phyloP scores from a whole-genome alignment of 2,113 vertebrate species.

The Cyprinodon brontotheroides region DNA sequence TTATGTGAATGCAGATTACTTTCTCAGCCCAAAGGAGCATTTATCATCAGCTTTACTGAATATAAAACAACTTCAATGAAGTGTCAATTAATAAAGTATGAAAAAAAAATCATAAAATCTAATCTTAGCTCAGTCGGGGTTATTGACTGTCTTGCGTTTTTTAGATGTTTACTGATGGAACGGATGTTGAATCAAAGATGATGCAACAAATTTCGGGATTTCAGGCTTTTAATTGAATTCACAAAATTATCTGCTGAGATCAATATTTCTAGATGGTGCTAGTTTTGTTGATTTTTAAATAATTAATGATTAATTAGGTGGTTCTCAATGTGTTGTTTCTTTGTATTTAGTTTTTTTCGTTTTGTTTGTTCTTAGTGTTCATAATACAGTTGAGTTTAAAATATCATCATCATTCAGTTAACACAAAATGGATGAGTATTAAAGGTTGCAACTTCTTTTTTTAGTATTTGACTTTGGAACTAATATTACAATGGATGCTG shows the following conservation, averaged over 20 bases:
- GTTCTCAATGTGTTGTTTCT: background rate
- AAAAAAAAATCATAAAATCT: conserved; percentile 49
- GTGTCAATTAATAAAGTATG: conserved; percentile 48
- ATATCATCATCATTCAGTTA: too few relatives aligned
- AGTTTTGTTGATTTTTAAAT: background rate
- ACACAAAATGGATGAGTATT: too few relatives aligned
- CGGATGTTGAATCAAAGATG: conserved; percentile 16
- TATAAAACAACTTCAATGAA: conserved; percentile 48
- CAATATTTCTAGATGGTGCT: background rate
- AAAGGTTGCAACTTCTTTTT: too few relatives aligned
- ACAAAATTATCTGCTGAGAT: background rate
- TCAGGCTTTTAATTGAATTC: too few relatives aligned
- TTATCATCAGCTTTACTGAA: conserved; percentile 50
- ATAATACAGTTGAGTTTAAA: background rate
- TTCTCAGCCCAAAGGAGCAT: conserved; percentile 39
- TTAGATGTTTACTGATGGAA: conserved; percentile 32
- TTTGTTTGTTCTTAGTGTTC: background rate
- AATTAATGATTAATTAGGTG: background rate
- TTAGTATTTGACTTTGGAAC: too few relatives aligned
- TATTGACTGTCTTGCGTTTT: conserved; percentile 61
- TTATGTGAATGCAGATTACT: conserved; percentile 62
- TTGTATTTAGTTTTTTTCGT: background rate
- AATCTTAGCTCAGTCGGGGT: conserved; percentile 48
- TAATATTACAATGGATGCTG: too few relatives aligned
- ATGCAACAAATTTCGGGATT: background rate